Evolutionary conservation across 2,888 invertebrate genomes (phyloP).

Genomic region (Tuberolachnus salignus): DNA sequence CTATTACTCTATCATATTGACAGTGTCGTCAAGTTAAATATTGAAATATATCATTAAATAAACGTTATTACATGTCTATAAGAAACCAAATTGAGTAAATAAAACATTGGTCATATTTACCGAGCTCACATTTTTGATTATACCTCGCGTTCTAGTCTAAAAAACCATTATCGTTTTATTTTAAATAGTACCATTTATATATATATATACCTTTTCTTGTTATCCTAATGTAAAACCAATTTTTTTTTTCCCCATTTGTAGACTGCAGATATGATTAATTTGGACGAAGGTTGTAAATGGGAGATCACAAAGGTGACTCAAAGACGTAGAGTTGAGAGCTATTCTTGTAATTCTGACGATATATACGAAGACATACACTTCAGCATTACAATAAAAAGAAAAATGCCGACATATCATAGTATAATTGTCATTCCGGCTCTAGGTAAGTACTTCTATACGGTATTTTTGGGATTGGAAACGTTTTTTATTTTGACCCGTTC

Average conservation of each 20-base stretch:
- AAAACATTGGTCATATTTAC: no score
- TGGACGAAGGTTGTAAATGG: slow-evolving; percentile 53
- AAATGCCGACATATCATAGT: slow-evolving; percentile 39
- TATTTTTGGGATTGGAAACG: not conserved
- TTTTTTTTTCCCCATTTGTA: not conserved
- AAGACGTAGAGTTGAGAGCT: slow-evolving; percentile 50
- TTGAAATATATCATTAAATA: no score
- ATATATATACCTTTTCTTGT: not conserved
- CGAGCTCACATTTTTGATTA: no score
- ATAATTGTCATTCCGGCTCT: slow-evolving; percentile 30
- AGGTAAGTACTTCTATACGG: slow-evolving; percentile 59
- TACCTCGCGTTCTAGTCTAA: no score
- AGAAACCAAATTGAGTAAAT: no score
- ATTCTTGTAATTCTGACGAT: slow-evolving; percentile 47
- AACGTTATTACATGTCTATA: no score
- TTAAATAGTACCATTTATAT: no score
- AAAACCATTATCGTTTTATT: no score
- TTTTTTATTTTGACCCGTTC: no score
- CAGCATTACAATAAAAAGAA: slow-evolving; percentile 44
- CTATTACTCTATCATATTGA: no score
- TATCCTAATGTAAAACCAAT: not conserved
- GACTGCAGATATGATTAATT: slow-evolving; percentile 38
- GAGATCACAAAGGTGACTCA: slow-evolving; percentile 48
- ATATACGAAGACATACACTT: slow-evolving; percentile 51
- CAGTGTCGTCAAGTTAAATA: no score